Conservation (phyloP, 2,797 vertebrate genomes). For the Adrianichthys oophorus region DNA sequence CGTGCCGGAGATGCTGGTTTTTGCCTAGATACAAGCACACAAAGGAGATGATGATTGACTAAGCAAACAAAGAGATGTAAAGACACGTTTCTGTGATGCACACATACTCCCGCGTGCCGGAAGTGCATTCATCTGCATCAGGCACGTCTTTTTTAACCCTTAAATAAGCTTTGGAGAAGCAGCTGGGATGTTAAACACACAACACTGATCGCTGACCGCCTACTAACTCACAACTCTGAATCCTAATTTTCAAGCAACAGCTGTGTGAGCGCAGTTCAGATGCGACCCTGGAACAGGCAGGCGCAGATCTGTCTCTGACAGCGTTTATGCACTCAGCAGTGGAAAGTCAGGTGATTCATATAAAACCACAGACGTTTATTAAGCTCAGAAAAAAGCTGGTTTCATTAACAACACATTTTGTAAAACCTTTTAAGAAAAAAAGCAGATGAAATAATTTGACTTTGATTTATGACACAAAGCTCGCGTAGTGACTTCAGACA, state of each 20-base stretch:
- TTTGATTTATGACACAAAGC: no score
- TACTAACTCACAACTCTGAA: not conserved
- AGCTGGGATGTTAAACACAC: slow-evolving; percentile 31
- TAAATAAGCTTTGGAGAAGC: slow-evolving; percentile 27
- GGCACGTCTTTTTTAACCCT: slow-evolving; percentile 39
- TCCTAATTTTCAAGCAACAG: not conserved
- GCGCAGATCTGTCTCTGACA: no score
- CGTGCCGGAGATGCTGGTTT: slow-evolving; percentile 30
- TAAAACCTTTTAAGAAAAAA: no score
- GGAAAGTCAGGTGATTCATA: no score
- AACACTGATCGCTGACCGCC: slow-evolving; percentile 4
- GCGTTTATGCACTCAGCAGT: no score
- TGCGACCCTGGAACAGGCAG: not conserved
- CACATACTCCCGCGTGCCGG: not conserved
- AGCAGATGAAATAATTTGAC: no score
- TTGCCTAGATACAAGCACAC: slow-evolving; percentile 45
- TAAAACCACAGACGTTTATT: no score
- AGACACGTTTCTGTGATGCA: not conserved
- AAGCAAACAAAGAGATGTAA: not conserved
- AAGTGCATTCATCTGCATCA: slow-evolving; percentile 12
- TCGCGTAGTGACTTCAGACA: no score
- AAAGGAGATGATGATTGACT: not conserved
- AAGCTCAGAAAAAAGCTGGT: no score
- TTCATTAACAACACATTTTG: no score
- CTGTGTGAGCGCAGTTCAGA: not conserved